Base-by-base conservation (phyloP, 2,113 vertebrate genomes). In the Chaetura pelagica region DNA sequence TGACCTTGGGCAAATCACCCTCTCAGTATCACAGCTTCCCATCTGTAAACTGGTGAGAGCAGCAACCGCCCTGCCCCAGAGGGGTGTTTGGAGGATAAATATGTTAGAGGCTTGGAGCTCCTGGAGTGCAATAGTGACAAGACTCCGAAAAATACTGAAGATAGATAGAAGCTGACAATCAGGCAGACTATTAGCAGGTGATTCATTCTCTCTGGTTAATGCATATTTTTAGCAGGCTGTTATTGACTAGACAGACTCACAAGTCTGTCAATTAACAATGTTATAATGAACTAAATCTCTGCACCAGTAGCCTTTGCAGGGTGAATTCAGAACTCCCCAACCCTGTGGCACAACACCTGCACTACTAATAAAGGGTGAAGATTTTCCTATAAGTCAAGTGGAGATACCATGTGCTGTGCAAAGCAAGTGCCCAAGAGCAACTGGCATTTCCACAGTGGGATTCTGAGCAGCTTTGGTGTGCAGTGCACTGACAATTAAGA, bases 11-110 rank as follows among this genome's bases (percentile, higher is more conserved):
- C 92, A 84, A 95, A 84, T 95, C 83, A 46, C 69, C 57, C 44
- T 94, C 76, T 90, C 5, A 2, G 29, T 96, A 95, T 97, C 96
- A 64, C 85, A 72, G 92, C 90, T 96, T 88, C 85, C 90, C 88
- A 94, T 95, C 92, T 95, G 93, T 93, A 96, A 97, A 94, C 83
- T 92, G 96, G 90, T 80, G 85, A 95, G 73, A 95, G 69, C 88
- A 96, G 84, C 88, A 96, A 95, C 93, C 96, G 8, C 93, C 94
- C 88, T 97, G 93, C 96, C 94, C 93, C 92, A 95, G 85, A 93
- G 96, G 92, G 83, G 91, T 95, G 94, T 97, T 96, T 92, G 93
- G 84, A 96, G 94, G 74, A 95, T 96, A 95, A 95, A 96, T 95
- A 94, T 74, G 69, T 93, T 88, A 49, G 86, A 95, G 79, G 82